Conservation (phyloP, 2,888 invertebrate genomes). For the Nemoura dubitans region DNA sequence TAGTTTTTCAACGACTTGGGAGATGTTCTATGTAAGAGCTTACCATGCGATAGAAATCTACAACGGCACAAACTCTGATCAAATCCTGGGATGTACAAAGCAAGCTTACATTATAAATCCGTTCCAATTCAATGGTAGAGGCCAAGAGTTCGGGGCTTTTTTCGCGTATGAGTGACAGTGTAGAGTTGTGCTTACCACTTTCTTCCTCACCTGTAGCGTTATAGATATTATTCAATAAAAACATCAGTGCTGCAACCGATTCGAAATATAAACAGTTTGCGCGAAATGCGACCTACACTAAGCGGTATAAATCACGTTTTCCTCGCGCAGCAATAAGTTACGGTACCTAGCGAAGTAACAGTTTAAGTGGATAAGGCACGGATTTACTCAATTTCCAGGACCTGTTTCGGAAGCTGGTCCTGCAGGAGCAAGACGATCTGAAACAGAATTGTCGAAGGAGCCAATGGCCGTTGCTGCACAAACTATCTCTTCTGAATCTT, state of each 20-base stretch:
- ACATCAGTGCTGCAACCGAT: too few species aligned
- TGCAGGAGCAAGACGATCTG: not conserved
- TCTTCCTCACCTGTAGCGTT: too few species aligned
- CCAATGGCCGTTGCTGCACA: not conserved
- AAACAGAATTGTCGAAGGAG: not conserved
- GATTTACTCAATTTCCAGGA: conserved; percentile 3
- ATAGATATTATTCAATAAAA: too few species aligned
- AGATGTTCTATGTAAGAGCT: not conserved
- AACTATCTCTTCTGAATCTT: not conserved
- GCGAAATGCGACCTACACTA: not conserved
- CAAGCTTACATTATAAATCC: not conserved
- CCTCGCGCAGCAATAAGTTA: not conserved
- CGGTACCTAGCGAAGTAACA: not conserved
- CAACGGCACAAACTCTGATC: not conserved
- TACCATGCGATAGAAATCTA: not conserved
- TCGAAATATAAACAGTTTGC: not conserved
- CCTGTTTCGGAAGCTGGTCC: not conserved
- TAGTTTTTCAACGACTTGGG: not conserved
- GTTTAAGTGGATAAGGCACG: not conserved
- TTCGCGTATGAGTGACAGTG: too few species aligned
- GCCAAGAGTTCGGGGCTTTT: too few species aligned
- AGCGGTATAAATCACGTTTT: not conserved
- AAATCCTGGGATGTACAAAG: not conserved
- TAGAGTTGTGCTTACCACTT: too few species aligned
- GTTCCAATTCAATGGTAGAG: not conserved